phyloP scores from a whole-genome alignment of 2,888 invertebrate genomes.

The Reticulitermes lucifugus region DNA sequence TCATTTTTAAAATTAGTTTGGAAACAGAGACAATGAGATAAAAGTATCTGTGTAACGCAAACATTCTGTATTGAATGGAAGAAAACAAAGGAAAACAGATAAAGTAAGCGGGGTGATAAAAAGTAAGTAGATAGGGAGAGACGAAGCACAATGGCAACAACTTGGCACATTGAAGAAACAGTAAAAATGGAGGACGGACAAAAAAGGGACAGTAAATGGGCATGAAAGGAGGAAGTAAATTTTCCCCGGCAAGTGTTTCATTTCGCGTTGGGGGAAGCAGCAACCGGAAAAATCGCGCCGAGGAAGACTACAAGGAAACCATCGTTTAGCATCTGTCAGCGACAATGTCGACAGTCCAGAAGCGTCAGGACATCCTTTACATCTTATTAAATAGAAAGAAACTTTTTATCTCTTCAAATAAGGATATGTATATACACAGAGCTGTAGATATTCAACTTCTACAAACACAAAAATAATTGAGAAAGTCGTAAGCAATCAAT shows the following conservation, averaged over 20 bases:
- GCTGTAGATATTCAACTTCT: too few relatives aligned
- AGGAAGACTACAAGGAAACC: not conserved
- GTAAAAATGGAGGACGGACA: not conserved
- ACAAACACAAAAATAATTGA: too few relatives aligned
- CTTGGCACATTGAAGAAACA: conserved; percentile 2
- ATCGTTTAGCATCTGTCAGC: conserved; percentile 8
- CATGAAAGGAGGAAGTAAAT: not conserved
- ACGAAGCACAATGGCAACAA: not conserved
- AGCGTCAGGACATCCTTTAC: too few relatives aligned
- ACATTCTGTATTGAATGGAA: not conserved
- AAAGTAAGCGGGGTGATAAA: not conserved
- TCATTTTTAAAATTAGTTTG: too few relatives aligned
- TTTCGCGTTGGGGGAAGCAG: not conserved
- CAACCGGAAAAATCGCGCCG: not conserved
- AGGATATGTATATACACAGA: too few relatives aligned
- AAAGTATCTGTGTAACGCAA: not conserved
- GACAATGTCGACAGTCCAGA: not conserved
- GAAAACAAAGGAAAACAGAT: not conserved
- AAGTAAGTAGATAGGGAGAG: not conserved
- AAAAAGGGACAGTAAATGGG: not conserved
- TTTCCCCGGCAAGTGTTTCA: conserved; percentile 5
- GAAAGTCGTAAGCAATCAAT: too few relatives aligned
- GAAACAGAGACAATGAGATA: not conserved
- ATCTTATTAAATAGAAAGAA: not conserved
- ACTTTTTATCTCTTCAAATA: too few relatives aligned